Percentiles rank a stretch among this genome's conserved stretches.
phyloP scores from a whole-genome alignment of 2,888 invertebrate genomes.

The Drosophila koepferae region DNA sequence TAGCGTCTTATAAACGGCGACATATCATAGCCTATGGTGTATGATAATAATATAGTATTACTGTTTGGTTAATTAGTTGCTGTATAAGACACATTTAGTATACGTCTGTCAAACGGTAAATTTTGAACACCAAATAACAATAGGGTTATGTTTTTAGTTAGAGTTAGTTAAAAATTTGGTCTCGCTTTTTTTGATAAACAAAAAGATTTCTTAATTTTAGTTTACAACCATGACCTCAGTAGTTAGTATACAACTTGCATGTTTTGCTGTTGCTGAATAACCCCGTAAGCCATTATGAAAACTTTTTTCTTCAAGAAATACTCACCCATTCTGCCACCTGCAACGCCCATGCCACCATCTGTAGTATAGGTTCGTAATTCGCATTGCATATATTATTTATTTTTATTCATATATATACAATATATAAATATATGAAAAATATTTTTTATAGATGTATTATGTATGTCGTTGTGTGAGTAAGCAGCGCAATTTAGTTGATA shows the following conservation, averaged over 20 bases:
- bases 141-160: slow-evolving; percentile 10
- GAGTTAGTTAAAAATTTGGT: slow-evolving; percentile 50
- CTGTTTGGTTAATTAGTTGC: neutral
- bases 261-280: slow-evolving; percentile 17
- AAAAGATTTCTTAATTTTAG: slow-evolving; percentile 29
- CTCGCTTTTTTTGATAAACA: slow-evolving; percentile 10
- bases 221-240: slow-evolving; percentile 38
- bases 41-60: slow-evolving; percentile 24
- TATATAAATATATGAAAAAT: slow-evolving; percentile 12
- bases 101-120: slow-evolving; percentile 30
- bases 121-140: slow-evolving; percentile 48
- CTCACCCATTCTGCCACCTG: slow-evolving; percentile 85
- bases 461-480: slow-evolving; percentile 44
- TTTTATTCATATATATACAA: slow-evolving; percentile 13
- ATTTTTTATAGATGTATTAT: slow-evolving; percentile 31
- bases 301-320: slow-evolving; percentile 54
- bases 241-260: slow-evolving; percentile 8
- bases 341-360: slow-evolving; percentile 84
- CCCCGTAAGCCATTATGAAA: slow-evolving; percentile 47
- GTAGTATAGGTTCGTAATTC: slow-evolving; percentile 71
- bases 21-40: slow-evolving; percentile 96
- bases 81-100: slow-evolving; percentile 27
- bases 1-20: slow-evolving; percentile 99
- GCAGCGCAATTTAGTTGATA: slow-evolving; percentile 48
- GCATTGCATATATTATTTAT: slow-evolving; percentile 41